Base-by-base conservation (phyloP, 2,113 vertebrate genomes). In the Chrysemys picta region DNA sequence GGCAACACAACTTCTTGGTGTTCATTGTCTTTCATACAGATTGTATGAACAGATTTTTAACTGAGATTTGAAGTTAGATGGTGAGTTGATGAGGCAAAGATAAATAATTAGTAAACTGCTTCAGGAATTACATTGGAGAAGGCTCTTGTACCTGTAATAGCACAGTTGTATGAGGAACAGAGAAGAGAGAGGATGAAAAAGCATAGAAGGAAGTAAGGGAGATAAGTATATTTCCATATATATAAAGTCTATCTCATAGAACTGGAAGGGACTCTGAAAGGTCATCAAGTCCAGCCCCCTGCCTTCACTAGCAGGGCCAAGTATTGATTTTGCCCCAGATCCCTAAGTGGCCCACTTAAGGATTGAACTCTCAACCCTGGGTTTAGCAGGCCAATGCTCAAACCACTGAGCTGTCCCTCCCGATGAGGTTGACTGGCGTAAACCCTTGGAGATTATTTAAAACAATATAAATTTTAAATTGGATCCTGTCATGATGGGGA, bases 401-500 rank as follows among this genome's bases (percentile, higher is more conserved):
- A 50, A 50, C 50, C 50, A 50, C 13, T 50, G 50, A 50, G 13
- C 50, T 50, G 14, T 14, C 13, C 50, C 50, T 5, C 14, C 50
- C 49, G 47, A 65, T 94, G 16, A 47, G 85, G 50, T 69, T 94
- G 59, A 87, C 2, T 83, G 8, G 19, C 84, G 54, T 25, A 91
- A 5, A 92, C 92, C 45, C 82, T 50, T 24, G 3, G 81, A 81
- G 89, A 47, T 94, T 53, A 65, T 92, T 92, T 88, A 87, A 19
- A 76, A 56, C 62, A 84, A 91, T 6, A 14, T 88, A 1, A 85
- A 65, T 96, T 96, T 90, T 83, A 89, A 90, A 85, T 62, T 13
- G 0, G 45, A 29, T 49, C 5, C 4, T 56, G 54, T 38, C 50
- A n/a, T 35, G 81, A 42, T 80, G 65, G 35, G 50, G 91, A 76